phyloP scores from a whole-genome alignment of 2,888 invertebrate genomes.

The Homarus gammarus region DNA sequence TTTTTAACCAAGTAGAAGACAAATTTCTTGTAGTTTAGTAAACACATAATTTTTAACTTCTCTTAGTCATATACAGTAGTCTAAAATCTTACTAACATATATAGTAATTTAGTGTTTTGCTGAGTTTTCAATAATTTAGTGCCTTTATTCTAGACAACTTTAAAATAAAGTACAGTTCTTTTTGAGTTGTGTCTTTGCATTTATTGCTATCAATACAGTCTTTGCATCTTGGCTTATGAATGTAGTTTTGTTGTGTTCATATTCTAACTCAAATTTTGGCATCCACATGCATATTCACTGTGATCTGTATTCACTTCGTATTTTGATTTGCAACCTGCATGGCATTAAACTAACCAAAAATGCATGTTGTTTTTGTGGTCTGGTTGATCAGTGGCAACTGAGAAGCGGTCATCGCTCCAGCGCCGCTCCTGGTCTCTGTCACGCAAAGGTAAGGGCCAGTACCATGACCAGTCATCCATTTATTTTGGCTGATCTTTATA shows the following conservation, averaged over 20 bases:
- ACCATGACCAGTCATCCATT: background rate
- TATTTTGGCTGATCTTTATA: background rate
- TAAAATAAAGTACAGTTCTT: background rate
- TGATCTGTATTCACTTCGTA: slow-evolving; percentile 4
- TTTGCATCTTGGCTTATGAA: slow-evolving; percentile 35
- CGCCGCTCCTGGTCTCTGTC: slow-evolving; percentile 62
- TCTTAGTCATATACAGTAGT: slow-evolving; percentile 3
- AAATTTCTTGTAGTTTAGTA: background rate
- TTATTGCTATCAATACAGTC: background rate
- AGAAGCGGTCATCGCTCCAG: slow-evolving; percentile 64
- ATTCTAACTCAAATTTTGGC: slow-evolving; percentile 28
- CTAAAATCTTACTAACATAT: slow-evolving; percentile 13
- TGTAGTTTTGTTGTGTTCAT: background rate
- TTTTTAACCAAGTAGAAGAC: background rate
- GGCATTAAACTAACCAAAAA: slow-evolving; percentile 64
- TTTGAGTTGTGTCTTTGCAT: background rate
- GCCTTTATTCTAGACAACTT: background rate
- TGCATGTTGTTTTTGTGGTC: slow-evolving; percentile 62
- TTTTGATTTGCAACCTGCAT: slow-evolving; percentile 61
- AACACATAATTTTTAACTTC: background rate
- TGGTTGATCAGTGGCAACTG: slow-evolving; percentile 61
- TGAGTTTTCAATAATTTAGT: background rate
- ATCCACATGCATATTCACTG: slow-evolving; percentile 11
- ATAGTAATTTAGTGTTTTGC: background rate
- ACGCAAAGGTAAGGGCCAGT: slow-evolving; percentile 63